Conservation (phyloP, 2,113 vertebrate species). For the Nettapus auritus region DNA sequence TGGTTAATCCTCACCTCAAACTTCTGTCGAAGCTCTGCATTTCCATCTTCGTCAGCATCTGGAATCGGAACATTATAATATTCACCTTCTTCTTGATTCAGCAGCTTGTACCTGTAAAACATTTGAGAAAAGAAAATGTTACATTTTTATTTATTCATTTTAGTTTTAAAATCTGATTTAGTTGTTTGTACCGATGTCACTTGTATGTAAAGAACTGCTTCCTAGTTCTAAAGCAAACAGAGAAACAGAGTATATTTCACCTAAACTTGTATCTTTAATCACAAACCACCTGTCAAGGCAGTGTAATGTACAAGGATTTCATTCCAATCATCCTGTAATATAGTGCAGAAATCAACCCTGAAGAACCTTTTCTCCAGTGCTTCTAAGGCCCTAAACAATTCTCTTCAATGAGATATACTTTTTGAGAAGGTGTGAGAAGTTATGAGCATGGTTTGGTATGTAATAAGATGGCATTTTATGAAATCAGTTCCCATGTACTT, state of each 20-base stretch:
- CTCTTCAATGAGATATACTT: not conserved
- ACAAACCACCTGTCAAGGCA: not conserved
- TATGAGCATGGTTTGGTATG: not conserved
- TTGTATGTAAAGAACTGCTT: not conserved
- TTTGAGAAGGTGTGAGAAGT: not conserved
- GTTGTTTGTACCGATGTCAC: not conserved
- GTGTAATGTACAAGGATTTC: not conserved
- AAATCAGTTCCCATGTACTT: not conserved
- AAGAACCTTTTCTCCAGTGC: not conserved
- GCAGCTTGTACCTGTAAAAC: slow-evolving; percentile 89
- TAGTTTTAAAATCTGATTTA: not conserved
- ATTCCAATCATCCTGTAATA: not conserved
- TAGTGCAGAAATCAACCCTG: not conserved
- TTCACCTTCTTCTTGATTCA: slow-evolving; percentile 95
- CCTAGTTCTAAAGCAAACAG: not conserved
- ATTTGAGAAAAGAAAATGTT: not conserved
- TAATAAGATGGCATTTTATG: not conserved
- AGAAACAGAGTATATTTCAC: not conserved
- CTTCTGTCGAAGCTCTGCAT: slow-evolving; percentile 91
- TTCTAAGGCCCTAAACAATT: not conserved
- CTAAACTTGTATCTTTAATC: not conserved
- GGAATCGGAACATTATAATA: slow-evolving; percentile 97
- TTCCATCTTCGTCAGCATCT: slow-evolving; percentile 90
- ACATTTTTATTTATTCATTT: not conserved
- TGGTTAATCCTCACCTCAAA: slow-evolving; percentile 88